Evolutionary conservation across 2,113 vertebrate species (phyloP).

Genomic region (Pardalotus punctatus): DNA sequence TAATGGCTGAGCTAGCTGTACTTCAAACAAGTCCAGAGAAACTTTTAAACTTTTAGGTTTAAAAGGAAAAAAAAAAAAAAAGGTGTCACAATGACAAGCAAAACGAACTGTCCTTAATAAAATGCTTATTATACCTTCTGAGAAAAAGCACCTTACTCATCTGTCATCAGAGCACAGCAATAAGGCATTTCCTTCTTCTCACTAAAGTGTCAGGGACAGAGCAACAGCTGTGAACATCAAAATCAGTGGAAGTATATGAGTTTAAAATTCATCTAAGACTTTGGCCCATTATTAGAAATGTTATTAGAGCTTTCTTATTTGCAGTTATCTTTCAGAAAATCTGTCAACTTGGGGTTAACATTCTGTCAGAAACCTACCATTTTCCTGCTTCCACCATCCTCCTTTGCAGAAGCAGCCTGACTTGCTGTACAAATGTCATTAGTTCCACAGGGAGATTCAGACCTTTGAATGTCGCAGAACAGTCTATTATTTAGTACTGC

Average conservation of each 20-base stretch:
- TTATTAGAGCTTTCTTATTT: background rate
- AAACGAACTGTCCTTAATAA: background rate
- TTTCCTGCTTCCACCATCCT: background rate
- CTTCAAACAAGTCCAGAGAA: background rate
- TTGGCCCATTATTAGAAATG: background rate
- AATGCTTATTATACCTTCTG: background rate
- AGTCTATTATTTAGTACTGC: constrained; percentile 67
- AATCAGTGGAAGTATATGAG: background rate
- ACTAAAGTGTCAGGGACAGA: background rate
- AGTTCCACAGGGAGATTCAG: constrained; percentile 54
- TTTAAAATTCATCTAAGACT: constrained; percentile 7
- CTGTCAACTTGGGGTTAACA: constrained; percentile 18
- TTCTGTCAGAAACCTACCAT: constrained; percentile 18
- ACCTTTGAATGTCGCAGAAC: constrained; percentile 53
- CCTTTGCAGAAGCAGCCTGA: constrained; percentile 29
- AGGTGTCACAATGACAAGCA: background rate
- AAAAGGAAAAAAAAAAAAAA: background rate
- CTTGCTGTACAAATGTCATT: constrained; percentile 71
- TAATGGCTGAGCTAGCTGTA: background rate
- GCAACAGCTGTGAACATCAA: background rate
- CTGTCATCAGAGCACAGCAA: background rate
- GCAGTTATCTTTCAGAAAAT: constrained; percentile 2
- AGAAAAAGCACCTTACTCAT: background rate
- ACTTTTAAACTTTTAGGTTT: background rate
- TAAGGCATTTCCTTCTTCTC: background rate